phyloP scores from a whole-genome alignment of 2,888 invertebrate species.

The Pterostichus niger region DNA sequence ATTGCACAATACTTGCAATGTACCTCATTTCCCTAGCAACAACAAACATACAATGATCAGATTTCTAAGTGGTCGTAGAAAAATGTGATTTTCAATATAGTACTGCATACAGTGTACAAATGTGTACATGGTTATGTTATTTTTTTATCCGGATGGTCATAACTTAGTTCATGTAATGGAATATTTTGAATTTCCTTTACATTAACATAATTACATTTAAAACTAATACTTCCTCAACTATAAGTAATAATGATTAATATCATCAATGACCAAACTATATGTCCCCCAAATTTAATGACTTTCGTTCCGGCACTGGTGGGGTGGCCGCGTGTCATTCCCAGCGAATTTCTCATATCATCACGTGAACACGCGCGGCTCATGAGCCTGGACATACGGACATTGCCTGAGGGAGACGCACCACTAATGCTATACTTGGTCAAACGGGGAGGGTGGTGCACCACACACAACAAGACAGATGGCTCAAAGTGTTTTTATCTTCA shows the following conservation, averaged over 20 bases:
- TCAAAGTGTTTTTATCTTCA: neutral
- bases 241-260: constrained; percentile 20
- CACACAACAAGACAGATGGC: neutral
- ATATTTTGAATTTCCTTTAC: too few relatives aligned
- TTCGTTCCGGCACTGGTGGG: constrained; percentile 12
- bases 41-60: too few relatives aligned
- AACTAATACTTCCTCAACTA: neutral
- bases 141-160: too few relatives aligned
- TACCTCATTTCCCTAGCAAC: too few relatives aligned
- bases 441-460: neutral
- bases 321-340: constrained; percentile 45
- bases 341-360: constrained; percentile 54
- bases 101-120: too few relatives aligned
- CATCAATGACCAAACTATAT: neutral
- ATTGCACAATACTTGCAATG: too few relatives aligned
- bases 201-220: neutral
- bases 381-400: neutral
- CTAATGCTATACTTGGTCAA: neutral
- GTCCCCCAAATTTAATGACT: neutral
- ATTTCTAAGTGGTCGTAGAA: too few relatives aligned
- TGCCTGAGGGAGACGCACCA: neutral
- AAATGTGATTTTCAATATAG: too few relatives aligned
- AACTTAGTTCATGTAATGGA: too few relatives aligned
- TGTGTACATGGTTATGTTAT: too few relatives aligned
- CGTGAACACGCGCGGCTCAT: constrained; percentile 5